Evolutionary conservation across 2,888 invertebrate species (phyloP).

Genomic region (Acanthosoma haemorrhoidale): DNA sequence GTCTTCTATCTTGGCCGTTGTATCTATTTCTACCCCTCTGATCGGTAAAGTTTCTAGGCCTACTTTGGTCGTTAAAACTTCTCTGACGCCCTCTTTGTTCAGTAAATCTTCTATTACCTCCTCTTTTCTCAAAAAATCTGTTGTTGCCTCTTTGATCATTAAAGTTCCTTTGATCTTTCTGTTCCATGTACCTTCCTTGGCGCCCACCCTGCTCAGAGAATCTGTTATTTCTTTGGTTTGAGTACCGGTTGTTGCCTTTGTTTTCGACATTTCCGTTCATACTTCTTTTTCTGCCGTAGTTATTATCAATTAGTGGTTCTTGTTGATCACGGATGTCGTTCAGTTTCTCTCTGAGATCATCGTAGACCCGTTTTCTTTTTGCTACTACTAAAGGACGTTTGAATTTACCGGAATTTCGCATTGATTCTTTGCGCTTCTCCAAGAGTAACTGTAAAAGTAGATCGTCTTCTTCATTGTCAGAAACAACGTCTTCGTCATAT

Average conservation of each 20-base stretch:
- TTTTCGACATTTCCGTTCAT: neutral
- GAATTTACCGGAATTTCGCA: neutral
- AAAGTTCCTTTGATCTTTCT: neutral
- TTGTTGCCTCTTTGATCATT: neutral
- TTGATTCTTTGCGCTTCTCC: neutral
- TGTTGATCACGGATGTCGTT: slow-evolving; percentile 6
- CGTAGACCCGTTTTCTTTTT: neutral
- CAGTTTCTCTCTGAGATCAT: neutral
- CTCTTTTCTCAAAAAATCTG: neutral
- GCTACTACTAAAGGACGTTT: neutral
- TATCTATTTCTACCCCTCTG: neutral
- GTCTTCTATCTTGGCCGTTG: neutral
- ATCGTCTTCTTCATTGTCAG: neutral
- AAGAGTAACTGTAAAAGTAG: neutral
- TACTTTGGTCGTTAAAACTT: neutral
- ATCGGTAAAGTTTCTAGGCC: too few species aligned
- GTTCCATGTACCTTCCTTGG: neutral
- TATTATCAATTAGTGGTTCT: neutral
- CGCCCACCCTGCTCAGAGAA: neutral
- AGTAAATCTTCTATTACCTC: slow-evolving; percentile 4
- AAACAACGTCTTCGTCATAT: neutral
- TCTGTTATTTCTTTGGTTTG: neutral
- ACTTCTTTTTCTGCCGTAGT: neutral
- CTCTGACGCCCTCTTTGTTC: neutral
- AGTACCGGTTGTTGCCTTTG: neutral